Base-by-base conservation (phyloP, 2,888 invertebrate genomes). In the Cerastis leucographa region DNA sequence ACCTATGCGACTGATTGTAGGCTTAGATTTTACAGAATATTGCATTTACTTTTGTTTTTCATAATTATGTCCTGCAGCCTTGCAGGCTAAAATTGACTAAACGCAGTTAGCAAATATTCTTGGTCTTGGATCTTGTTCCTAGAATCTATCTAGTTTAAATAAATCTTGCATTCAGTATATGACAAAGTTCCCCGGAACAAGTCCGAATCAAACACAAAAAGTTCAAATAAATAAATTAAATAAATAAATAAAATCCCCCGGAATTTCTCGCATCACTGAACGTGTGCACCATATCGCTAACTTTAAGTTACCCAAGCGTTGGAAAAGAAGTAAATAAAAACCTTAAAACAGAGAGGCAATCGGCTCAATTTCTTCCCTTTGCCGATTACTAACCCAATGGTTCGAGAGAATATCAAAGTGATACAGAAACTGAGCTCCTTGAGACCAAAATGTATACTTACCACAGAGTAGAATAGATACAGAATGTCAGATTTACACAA, bases 341-440 rank as follows among this genome's bases (percentile, higher is more conserved):
- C n/a, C 66, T 69, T 62, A 67, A 72, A 67, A 72, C 61, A 85
- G n/a, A 68, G 54, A 72, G 69, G 76, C 72, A 73, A 73, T 71
- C 71, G 62, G 69, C 61, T 49, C 59, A 65, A 65, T 70, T 71
- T 64, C 76, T 74, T 71, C 69, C 81, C 81, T 88, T 87, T 81
- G 65, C 69, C 84, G 85, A 87, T 87, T 85, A 87, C 68, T 54
- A 54, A 74, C 17, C 62, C 82, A 87, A 69, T 87, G 87, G 70
- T 25, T 78, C 71, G 87, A 69, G 78, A 80, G 80, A 72, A 74
- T 84, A 87, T 87, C 87, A 87, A 87, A 88, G 88, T 61, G 73
- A 75, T 70, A 46, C 71, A 56, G 69, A 71, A 44, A 78, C 56
- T 49, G 46, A 72, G 49, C 71, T 73, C 67, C 83, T 80, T 76